phyloP scores from a whole-genome alignment of 2,113 vertebrate species.

The Tychaedon coryphoeus region DNA sequence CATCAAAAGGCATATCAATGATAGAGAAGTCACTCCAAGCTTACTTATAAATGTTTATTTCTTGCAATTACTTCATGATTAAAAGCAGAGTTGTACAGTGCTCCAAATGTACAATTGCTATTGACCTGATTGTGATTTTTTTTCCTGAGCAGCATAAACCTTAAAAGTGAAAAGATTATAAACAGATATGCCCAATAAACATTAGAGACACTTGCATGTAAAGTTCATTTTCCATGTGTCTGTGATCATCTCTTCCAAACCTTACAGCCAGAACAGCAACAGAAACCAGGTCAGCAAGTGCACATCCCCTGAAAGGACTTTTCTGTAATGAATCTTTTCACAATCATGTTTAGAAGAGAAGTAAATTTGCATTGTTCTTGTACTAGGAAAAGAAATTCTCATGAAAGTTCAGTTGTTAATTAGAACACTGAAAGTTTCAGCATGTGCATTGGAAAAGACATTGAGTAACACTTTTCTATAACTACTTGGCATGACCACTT shows the following conservation, averaged over 20 bases:
- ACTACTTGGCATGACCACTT: not conserved
- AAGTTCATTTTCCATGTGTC: not conserved
- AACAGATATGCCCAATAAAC: not conserved
- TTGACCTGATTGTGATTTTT: not conserved
- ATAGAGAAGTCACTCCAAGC: not conserved
- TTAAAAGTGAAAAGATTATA: not conserved
- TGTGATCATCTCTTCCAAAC: not conserved
- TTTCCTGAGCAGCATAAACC: not conserved
- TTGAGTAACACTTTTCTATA: not conserved
- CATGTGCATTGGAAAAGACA: not conserved
- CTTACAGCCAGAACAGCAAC: not conserved
- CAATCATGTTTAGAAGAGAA: not conserved
- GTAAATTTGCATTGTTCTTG: not conserved
- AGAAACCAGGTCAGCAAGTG: not conserved
- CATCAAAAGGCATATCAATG: not conserved
- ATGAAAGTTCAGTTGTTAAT: not conserved
- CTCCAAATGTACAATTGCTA: not conserved
- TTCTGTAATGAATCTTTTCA: not conserved
- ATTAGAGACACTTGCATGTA: not conserved
- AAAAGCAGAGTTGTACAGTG: not conserved
- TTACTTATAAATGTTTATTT: slow-evolving; percentile 9
- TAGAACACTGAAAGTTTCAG: not conserved
- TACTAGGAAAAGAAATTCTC: not conserved
- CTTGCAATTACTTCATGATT: slow-evolving; percentile 2
- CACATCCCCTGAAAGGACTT: not conserved